Evolutionary conservation across 2,113 vertebrate genomes (phyloP).

Genomic region (Microtus montanus): DNA sequence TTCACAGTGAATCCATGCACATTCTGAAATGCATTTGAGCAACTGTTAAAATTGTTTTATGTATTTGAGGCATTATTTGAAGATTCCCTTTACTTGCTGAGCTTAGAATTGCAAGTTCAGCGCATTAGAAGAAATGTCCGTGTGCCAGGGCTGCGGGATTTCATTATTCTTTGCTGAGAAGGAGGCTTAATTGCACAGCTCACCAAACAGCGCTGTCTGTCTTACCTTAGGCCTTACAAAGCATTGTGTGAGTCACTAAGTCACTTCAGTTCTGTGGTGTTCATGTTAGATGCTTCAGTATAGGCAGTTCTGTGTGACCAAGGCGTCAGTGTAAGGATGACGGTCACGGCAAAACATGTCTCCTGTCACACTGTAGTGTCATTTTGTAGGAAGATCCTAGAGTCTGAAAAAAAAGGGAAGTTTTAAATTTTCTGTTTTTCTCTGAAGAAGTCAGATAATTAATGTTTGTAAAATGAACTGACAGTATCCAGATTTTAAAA

Average conservation of each 20-base stretch:
- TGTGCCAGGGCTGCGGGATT: neutral
- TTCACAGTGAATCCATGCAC: neutral
- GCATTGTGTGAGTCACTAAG: neutral
- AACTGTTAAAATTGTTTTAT: slow-evolving; percentile 4
- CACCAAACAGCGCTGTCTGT: neutral
- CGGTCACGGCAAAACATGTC: neutral
- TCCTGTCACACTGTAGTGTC: neutral
- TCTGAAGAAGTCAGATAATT: neutral
- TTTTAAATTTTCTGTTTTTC: neutral
- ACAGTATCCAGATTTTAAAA: neutral
- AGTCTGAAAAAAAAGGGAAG: slow-evolving; percentile 26
- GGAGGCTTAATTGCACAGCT: neutral
- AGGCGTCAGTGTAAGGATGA: neutral
- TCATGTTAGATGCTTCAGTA: neutral
- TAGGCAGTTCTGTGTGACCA: neutral
- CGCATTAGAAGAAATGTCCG: neutral
- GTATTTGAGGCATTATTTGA: neutral
- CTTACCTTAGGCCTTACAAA: neutral
- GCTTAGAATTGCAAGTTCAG: slow-evolving; percentile 4
- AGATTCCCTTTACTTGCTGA: slow-evolving; percentile 24
- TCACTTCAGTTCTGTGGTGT: slow-evolving; percentile 10
- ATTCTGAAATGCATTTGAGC: slow-evolving; percentile 15
- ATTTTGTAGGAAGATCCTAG: neutral
- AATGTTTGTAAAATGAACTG: neutral
- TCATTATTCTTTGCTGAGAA: slow-evolving; percentile 22